Conservation (phyloP, 2,113 vertebrate species). For the Centropristis striata region DNA sequence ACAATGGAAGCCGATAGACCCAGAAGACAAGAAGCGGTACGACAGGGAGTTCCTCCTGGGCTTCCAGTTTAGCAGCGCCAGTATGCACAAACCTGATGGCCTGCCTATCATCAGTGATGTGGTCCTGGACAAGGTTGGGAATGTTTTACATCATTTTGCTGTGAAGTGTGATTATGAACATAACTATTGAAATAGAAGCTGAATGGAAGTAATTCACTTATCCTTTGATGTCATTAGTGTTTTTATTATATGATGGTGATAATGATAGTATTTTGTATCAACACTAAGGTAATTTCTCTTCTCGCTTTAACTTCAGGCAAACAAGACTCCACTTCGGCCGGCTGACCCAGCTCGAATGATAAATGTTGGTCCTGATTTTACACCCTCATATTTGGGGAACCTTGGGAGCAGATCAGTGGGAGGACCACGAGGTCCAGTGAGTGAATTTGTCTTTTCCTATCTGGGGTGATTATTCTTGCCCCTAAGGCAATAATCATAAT, state of each 20-base stretch:
- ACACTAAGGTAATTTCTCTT: not conserved
- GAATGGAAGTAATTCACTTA: not conserved
- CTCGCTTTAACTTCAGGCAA: constrained; percentile 83
- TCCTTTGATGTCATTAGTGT: no score
- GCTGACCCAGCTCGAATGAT: constrained; percentile 91
- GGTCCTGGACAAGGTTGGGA: constrained; percentile 93
- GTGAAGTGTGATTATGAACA: no score
- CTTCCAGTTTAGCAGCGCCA: constrained; percentile 94
- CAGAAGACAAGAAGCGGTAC: constrained; percentile 95
- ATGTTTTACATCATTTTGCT: not conserved
- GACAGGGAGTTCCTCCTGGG: constrained; percentile 95
- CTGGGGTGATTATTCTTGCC: not conserved
- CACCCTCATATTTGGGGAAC: constrained; percentile 93
- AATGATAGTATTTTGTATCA: not conserved
- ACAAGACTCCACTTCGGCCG: constrained; percentile 91
- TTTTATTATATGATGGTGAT: no score
- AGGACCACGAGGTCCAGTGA: constrained; percentile 90
- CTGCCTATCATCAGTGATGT: constrained; percentile 94
- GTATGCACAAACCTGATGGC: constrained; percentile 96
- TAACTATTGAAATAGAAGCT: not conserved
- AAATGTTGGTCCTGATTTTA: constrained; percentile 95
- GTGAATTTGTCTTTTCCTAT: not conserved
- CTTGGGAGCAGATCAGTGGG: constrained; percentile 90
- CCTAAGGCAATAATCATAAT: not conserved
- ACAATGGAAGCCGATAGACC: constrained; percentile 94